phyloP scores from a whole-genome alignment of 2,797 vertebrate genomes.

The Triplophysa bombifrons region DNA sequence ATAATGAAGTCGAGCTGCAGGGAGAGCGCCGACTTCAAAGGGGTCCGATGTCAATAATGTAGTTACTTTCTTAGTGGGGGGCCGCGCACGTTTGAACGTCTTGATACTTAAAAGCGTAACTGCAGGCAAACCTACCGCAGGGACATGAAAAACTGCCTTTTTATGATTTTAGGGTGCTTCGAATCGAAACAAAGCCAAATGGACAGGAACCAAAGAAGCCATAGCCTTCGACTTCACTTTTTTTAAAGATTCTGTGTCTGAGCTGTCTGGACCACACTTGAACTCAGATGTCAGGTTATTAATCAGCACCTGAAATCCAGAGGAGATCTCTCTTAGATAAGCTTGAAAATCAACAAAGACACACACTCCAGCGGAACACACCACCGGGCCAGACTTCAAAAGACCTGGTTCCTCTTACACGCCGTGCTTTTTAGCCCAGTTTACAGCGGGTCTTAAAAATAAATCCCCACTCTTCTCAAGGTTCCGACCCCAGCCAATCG shows the following conservation, averaged over 20 bases:
- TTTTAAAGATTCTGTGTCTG: neutral
- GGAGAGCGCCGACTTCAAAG: slow-evolving; percentile 49
- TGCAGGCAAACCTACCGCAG: slow-evolving; percentile 44
- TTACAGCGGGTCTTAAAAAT: slow-evolving; percentile 24
- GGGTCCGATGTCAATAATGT: slow-evolving; percentile 53
- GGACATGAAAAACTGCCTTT: slow-evolving; percentile 18
- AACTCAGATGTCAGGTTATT: neutral
- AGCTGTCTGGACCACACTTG: neutral
- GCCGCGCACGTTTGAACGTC: slow-evolving; percentile 18
- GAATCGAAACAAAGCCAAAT: slow-evolving; percentile 14
- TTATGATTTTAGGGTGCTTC: slow-evolving; percentile 22
- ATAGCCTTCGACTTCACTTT: neutral
- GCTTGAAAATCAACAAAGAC: neutral
- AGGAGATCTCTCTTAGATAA: neutral
- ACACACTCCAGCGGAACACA: neutral
- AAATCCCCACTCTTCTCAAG: slow-evolving; percentile 1
- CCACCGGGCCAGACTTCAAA: slow-evolving; percentile 9
- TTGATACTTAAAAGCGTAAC: slow-evolving; percentile 51
- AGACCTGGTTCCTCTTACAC: slow-evolving; percentile 12
- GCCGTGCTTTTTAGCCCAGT: slow-evolving; percentile 15
- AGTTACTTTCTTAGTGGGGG: slow-evolving; percentile 47
- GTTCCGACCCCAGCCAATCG: neutral
- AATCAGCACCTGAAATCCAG: slow-evolving; percentile 7
- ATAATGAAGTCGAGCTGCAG: slow-evolving; percentile 53
- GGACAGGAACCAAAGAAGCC: neutral